Conservation (phyloP, 2,797 vertebrate species). For the Takifugu ocellatus region DNA sequence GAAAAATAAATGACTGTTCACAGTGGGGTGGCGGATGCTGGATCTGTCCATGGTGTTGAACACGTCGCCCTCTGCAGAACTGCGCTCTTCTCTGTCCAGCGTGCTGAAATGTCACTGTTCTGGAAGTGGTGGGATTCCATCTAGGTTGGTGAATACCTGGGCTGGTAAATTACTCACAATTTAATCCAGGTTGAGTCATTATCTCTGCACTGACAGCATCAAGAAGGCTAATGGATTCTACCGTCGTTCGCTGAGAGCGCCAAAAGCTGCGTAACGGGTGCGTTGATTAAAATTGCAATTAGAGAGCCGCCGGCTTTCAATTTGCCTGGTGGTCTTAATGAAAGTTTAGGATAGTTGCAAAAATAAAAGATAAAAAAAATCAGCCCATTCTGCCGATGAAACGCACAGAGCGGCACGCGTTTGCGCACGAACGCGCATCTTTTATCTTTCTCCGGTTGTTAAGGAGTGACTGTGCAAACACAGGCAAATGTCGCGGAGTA, state of each 20-base stretch:
- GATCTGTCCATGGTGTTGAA: constrained; percentile 57
- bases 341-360: too few species aligned
- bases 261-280: too few species aligned
- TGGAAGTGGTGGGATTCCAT: not conserved
- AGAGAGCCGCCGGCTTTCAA: not conserved
- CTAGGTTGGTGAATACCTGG: not conserved
- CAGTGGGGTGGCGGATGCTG: not conserved
- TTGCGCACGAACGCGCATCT: too few species aligned
- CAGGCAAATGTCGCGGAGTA: constrained; percentile 33
- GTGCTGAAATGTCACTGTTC: constrained; percentile 28
- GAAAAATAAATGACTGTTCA: constrained; percentile 8
- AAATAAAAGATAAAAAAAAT: too few species aligned
- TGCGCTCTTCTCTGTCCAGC: constrained; percentile 27
- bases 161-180: not conserved
- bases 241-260: too few species aligned
- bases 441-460: too few species aligned
- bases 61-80: constrained; percentile 2
- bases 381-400: too few species aligned
- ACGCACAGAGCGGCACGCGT: too few species aligned
- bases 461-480: constrained; percentile 25
- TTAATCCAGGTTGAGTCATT: not conserved
- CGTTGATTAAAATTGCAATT: too few species aligned
- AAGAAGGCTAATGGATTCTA: not conserved
- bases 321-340: not conserved
- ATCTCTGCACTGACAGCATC: not conserved